Conservation (phyloP, 2,113 vertebrate species). For the Euleptes europaea region DNA sequence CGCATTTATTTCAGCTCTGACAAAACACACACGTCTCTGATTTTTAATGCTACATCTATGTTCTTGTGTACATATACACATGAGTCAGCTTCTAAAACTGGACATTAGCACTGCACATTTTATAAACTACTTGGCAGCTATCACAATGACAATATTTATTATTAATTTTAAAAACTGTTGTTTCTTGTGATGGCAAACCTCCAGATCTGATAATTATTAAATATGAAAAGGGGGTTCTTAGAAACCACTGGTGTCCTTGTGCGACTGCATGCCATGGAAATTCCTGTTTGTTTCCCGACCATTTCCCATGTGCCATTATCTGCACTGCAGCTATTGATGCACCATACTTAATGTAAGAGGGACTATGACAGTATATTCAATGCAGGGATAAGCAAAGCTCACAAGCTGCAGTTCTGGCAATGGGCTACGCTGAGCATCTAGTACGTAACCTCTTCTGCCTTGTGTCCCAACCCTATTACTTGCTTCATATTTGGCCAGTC, state of each 20-base stretch:
- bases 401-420: background rate
- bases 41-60: background rate
- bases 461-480: background rate
- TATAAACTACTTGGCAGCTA: background rate
- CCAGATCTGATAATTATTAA: background rate
- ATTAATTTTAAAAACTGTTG: background rate
- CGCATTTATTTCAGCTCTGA: background rate
- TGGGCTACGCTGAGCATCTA: background rate
- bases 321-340: background rate
- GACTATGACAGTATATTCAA: background rate
- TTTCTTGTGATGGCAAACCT: background rate
- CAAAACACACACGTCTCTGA: background rate
- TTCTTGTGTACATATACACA: background rate
- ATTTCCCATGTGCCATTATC: background rate
- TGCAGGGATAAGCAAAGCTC: background rate
- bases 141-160: background rate
- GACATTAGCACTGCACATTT: background rate
- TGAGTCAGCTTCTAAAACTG: too few species aligned
- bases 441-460: slow-evolving; percentile 15
- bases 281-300: background rate
- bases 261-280: background rate
- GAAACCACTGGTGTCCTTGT: background rate
- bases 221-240: background rate
- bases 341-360: background rate
- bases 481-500: slow-evolving; percentile 17